These are phyloP conservation scores for Aviceda subcristata DNA, from an alignment of 2,113 vertebrate genomes.

Conservation along the genomic window DNA sequence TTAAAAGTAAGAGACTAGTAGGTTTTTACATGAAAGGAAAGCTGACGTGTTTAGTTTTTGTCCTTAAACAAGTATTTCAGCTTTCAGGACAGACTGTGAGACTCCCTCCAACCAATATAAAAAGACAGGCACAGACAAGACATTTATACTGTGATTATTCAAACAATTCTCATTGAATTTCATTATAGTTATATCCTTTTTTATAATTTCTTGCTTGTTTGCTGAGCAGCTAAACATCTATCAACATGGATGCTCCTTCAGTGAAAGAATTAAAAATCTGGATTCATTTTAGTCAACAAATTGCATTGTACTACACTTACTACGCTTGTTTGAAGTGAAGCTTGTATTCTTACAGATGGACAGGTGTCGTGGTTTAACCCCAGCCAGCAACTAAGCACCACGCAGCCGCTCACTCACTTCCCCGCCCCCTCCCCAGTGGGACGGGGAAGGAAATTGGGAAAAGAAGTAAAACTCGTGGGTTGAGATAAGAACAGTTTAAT, in stretches of 20 bases:
- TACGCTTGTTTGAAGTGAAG: neutral
- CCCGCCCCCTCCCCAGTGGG: no score
- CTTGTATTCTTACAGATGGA: neutral
- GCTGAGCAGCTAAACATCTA: neutral
- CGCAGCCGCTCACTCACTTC: no score
- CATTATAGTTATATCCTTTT: neutral
- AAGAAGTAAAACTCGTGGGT: no score
- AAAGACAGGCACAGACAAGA: neutral
- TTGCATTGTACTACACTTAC: neutral
- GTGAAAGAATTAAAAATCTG: neutral
- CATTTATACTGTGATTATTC: neutral
- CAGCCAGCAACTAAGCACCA: no score
- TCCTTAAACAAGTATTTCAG: neutral
- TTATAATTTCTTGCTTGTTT: neutral
- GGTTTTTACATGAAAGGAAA: neutral
- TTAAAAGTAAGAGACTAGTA: neutral
- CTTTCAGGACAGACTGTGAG: neutral
- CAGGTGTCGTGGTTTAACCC: no score
- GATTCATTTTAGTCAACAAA: neutral
- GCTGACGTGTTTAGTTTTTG: neutral
- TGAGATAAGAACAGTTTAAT: no score
- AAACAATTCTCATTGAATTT: neutral
- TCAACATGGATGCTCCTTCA: neutral
- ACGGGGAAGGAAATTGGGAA: no score
- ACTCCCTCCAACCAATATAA: neutral